Conservation (phyloP, 2,113 vertebrate species). For the Marcusenius ussheri region DNA sequence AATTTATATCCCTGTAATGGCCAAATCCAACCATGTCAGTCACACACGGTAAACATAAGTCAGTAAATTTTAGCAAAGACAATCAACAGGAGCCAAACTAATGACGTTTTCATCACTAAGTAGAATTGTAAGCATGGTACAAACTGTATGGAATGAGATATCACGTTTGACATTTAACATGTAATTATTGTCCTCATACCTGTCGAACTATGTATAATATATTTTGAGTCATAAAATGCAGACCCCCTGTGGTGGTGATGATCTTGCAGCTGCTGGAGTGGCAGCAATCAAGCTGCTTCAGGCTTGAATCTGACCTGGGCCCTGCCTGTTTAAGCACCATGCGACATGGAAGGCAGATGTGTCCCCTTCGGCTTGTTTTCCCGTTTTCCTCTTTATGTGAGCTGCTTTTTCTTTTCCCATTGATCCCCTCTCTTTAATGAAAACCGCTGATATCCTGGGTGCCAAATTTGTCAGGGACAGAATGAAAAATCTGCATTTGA, state of each 20-base stretch:
- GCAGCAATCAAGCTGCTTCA: background rate
- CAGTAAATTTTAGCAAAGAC: background rate
- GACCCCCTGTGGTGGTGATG: background rate
- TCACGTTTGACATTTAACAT: background rate
- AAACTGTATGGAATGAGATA: background rate
- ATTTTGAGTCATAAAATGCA: background rate
- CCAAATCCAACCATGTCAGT: background rate
- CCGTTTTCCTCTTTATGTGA: background rate
- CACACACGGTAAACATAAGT: background rate
- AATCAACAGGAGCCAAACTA: background rate
- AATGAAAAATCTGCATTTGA: constrained; percentile 10
- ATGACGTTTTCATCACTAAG: background rate
- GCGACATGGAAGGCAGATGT: background rate
- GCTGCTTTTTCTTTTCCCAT: background rate
- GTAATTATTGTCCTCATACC: background rate
- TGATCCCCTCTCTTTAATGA: background rate
- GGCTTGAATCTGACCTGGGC: background rate
- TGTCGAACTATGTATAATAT: background rate
- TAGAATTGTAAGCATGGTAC: background rate
- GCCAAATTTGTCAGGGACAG: constrained; percentile 1
- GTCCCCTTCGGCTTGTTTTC: background rate
- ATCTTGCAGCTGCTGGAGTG: background rate
- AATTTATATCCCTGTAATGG: background rate
- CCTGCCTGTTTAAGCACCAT: background rate
- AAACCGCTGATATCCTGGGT: background rate